Base-by-base conservation (phyloP, 1,140 invertebrate genomes). In the Megalonaias nervosa region DNA sequence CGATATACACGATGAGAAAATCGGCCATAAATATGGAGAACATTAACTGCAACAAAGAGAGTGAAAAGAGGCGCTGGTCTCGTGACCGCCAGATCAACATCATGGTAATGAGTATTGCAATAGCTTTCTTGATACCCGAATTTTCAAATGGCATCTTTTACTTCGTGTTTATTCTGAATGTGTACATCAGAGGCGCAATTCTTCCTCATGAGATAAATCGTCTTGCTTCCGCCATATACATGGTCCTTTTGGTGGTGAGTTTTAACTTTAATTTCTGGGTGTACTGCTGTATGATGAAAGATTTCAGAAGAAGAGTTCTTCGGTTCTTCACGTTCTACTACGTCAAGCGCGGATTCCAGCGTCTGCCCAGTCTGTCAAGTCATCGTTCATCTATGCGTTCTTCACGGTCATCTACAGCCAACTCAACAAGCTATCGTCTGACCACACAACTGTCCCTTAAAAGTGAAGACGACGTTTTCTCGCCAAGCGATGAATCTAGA, bases 241-340 rank as follows among this genome's bases (percentile, higher is more conserved):
- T 73, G 48, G 17, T 78, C 26, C 16, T 21, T 3, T 55, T 78
- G 21, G 58, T 67, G 2, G 9, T 74, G 6, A 73, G 69, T 59
- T 78, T 78, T 55, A 38, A 60, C 17, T 71, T 66, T 23, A 73
- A 73, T 38, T 78, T 78, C 66, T 74, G 70, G 76, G 74, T 78
- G 9, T 78, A 78, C 60, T 78, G 71, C 38, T 58, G n/a, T 9
- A 78, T 78, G 76, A 78, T 78, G 70, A 57, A 58, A 23, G 71
- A 78, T 16, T 78, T 78, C 59, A 67, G 76, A 2, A n/a, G 23
- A 12, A 59, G 38, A 15, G 15, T 74, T 17, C 12, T 78, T 1
- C 23, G 61, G 15, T 11, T 73, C 55, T 23, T 78, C 59, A 73
- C 76, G 1, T 73, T 64, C 58, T 58, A 31, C 23, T 26, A 13